phyloP scores from a whole-genome alignment of 2,113 vertebrate genomes.

The Perca schrenkii region DNA sequence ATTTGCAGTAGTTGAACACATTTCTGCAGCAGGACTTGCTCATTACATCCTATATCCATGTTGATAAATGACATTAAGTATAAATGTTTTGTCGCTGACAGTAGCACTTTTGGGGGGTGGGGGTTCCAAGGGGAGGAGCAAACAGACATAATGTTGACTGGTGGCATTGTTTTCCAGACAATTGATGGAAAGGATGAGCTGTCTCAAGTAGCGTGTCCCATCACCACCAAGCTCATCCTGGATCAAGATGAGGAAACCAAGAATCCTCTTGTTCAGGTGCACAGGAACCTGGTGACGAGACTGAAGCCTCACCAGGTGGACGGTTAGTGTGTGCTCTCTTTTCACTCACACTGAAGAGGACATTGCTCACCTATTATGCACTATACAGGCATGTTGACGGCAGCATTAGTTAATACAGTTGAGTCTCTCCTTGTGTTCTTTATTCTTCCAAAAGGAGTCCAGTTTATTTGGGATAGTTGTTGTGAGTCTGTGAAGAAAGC shows the following conservation, averaged over 20 bases:
- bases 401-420: not conserved
- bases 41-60: not conserved
- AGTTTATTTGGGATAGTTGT: conserved; percentile 98
- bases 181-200: conserved; percentile 87
- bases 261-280: conserved; percentile 92
- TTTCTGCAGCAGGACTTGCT: not conserved
- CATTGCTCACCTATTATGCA: not conserved
- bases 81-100: too few relatives aligned
- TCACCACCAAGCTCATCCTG: conserved; percentile 95
- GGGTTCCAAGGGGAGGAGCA: not conserved
- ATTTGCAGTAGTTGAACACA: not conserved
- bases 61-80: not conserved
- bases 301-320: conserved; percentile 95
- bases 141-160: not conserved
- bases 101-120: not conserved
- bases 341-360: not conserved
- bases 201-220: conserved; percentile 87
- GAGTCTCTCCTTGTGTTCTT: not conserved
- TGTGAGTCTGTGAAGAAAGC: conserved; percentile 96
- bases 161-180: conserved; percentile 79
- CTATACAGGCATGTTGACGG: not conserved
- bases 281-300: conserved; percentile 91
- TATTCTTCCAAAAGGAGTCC: conserved; percentile 87
- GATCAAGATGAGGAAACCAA: conserved; percentile 95
- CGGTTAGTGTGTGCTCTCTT: conserved; percentile 65